Percentiles rank a stretch among this genome's conserved stretches.
phyloP scores from a whole-genome alignment of 2,888 invertebrate genomes.

The Rugalucina vietnamica region DNA sequence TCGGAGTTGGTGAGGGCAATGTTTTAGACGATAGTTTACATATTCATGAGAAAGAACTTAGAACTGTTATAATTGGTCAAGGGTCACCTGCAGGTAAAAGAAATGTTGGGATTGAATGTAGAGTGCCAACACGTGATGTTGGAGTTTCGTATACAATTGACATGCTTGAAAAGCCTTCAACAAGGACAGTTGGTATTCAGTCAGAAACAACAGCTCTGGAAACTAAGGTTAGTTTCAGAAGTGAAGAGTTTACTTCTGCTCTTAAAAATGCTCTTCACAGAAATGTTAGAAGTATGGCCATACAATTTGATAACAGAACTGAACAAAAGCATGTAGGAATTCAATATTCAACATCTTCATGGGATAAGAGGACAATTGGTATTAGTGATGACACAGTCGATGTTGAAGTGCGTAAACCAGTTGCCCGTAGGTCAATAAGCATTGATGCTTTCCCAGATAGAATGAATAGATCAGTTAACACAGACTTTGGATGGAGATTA shows the following conservation, averaged over 20 bases:
- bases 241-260: slow-evolving; percentile 77
- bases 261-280: slow-evolving; percentile 78
- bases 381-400: slow-evolving; percentile 79
- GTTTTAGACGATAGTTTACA: slow-evolving; percentile 81
- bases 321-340: slow-evolving; percentile 65
- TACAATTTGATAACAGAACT: slow-evolving; percentile 73
- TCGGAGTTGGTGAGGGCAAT: slow-evolving; percentile 87
- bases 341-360: slow-evolving; percentile 59
- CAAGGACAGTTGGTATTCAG: slow-evolving; percentile 79
- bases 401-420: slow-evolving; percentile 75
- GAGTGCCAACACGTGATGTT: slow-evolving; percentile 80
- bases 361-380: slow-evolving; percentile 71
- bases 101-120: slow-evolving; percentile 80
- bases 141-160: slow-evolving; percentile 81
- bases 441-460: slow-evolving; percentile 74
- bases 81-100: slow-evolving; percentile 69
- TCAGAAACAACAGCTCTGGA: slow-evolving; percentile 75
- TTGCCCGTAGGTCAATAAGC: slow-evolving; percentile 74
- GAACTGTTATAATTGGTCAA: slow-evolving; percentile 82
- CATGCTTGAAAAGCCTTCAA: slow-evolving; percentile 75
- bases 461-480: slow-evolving; percentile 67
- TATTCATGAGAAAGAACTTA: slow-evolving; percentile 82
- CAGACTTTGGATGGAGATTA: slow-evolving; percentile 77
- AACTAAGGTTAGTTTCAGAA: slow-evolving; percentile 74
- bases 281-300: slow-evolving; percentile 78